Evolutionary conservation across 2,797 vertebrate species (phyloP).

Genomic region (Parauchenoglanis ngamensis): DNA sequence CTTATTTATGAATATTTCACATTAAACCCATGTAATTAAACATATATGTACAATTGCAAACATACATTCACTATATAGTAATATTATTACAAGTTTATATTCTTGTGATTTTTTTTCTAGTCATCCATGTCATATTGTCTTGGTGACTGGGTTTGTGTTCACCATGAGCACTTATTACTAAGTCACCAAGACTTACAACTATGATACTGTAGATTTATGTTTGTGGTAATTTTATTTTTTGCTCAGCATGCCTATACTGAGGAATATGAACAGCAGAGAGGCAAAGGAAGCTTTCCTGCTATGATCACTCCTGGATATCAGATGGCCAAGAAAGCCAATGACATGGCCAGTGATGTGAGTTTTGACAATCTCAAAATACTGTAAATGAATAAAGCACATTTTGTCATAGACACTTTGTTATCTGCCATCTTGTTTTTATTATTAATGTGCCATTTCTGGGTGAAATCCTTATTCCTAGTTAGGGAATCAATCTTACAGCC

Average conservation of each 20-base stretch:
- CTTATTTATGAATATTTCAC: background rate
- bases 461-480: constrained; percentile 22
- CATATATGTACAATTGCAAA: background rate
- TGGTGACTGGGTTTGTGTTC: background rate
- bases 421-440: constrained; percentile 17
- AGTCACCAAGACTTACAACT: background rate
- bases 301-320: constrained; percentile 85
- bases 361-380: background rate
- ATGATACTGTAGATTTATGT: background rate
- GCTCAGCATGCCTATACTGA: constrained; percentile 77
- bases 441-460: constrained; percentile 39
- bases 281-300: constrained; percentile 85
- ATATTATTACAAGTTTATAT: background rate
- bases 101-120: background rate
- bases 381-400: background rate
- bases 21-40: background rate
- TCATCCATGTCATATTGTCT: background rate
- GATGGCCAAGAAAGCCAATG: constrained; percentile 81
- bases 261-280: constrained; percentile 77
- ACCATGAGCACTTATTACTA: background rate
- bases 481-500: constrained; percentile 27
- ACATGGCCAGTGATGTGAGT: constrained; percentile 82
- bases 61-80: background rate
- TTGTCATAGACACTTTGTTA: background rate
- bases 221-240: background rate